Evolutionary conservation across 2,888 invertebrate species (phyloP), one percentile per base, ranked within the genome.

Genomic region (Sycophila texana): DNA sequence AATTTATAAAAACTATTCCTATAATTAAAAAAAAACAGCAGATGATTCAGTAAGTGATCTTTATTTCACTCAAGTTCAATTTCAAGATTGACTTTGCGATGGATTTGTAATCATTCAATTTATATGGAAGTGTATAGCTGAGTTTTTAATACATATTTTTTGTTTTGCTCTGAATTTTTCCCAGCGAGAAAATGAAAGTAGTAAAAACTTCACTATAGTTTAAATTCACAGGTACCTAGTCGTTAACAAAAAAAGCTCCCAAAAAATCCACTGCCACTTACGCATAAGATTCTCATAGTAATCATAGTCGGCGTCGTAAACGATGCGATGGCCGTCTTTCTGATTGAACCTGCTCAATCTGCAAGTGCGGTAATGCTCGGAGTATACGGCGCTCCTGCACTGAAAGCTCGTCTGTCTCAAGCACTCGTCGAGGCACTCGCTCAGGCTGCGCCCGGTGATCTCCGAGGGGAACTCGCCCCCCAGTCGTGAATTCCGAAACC

Each of bases 231-330:
- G n/a, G n/a, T n/a, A n/a, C n/a, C n/a, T n/a, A n/a, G n/a, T n/a
- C n/a, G n/a, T n/a, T n/a, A n/a, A n/a, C n/a, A n/a, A n/a, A n/a
- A n/a, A n/a, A n/a, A n/a, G n/a, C n/a, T n/a, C n/a, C n/a, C n/a
- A n/a, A n/a, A 39, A 7, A 39, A 7, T 4, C 4, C 22, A 70
- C 13, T 2, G 2, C 7, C 58, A 84, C 96, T 94, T 92, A 97
- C 97, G 95, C 96, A 97, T 96, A 72, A 97, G 92, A 91, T 97
- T 97, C 91, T 97, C 97, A 88, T 97, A 97, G 91, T 97, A 97
- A 91, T 97, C 97, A 90, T 96, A 97, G 90, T 97, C 97, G 2
- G 96, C 96, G 89, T 97, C 97, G 88, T 97, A 97, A 83, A 97
- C 95, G 75, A 97, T 94, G 81, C 97, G 92, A 93, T 96, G 96